Conservation (phyloP, 2,888 invertebrate genomes). For the Trichogramma evanescens region DNA sequence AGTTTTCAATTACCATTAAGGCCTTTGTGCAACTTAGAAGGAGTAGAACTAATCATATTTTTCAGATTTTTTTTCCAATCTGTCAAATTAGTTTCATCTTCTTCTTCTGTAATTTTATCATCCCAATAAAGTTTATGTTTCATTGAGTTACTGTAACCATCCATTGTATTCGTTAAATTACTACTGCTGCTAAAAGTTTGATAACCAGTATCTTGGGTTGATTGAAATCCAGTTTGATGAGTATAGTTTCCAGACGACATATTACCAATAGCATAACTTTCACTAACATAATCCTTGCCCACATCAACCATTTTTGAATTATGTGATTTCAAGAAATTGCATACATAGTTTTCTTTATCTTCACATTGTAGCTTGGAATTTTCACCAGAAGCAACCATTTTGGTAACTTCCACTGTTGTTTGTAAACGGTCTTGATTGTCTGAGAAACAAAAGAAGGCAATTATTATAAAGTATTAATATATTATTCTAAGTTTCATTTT, state of each 20-base stretch:
- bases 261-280: conserved; percentile 29
- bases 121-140: conserved; percentile 30
- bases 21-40: conserved; percentile 33
- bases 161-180: conserved; percentile 27
- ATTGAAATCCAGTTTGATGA: conserved; percentile 32
- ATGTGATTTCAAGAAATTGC: conserved; percentile 2
- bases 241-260: conserved; percentile 29
- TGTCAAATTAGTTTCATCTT: conserved; percentile 30
- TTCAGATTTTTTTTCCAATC: conserved; percentile 39
- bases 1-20: conserved; percentile 15
- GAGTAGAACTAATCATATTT: conserved; percentile 40
- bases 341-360: conserved; percentile 18
- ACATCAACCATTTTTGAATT: conserved; percentile 20
- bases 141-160: conserved; percentile 29
- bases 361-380: conserved; percentile 21
- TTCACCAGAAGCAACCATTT: conserved; percentile 25
- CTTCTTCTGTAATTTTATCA: conserved; percentile 28
- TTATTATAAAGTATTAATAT: background rate
- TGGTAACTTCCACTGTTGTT: conserved; percentile 12
- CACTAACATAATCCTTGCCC: conserved; percentile 27
- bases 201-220: conserved; percentile 41
- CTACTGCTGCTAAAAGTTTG: conserved; percentile 39
- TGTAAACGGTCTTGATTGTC: background rate
- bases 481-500: background rate
- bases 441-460: background rate